Percentiles rank a stretch among this genome's conserved stretches.
These are phyloP conservation scores for Chloropsis cyanopogon DNA, from an alignment of 2,113 vertebrate species.

Conservation along the genomic window DNA sequence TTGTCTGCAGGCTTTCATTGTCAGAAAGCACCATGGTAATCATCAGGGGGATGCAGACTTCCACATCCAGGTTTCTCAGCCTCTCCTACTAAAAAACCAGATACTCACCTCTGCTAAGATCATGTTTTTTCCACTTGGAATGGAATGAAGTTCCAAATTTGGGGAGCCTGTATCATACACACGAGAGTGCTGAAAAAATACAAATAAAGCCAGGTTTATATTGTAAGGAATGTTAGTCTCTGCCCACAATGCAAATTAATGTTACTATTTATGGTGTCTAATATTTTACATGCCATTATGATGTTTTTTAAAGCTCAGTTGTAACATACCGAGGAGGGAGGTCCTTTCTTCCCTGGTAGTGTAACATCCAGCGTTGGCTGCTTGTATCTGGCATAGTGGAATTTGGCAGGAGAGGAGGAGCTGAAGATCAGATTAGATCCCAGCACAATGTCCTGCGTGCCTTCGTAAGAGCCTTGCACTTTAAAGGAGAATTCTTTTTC, in stretches of 20 bases:
- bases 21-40: neutral
- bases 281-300: neutral
- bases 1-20: neutral
- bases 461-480: slow-evolving; percentile 59
- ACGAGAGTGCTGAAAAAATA: neutral
- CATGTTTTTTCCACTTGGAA: slow-evolving; percentile 44
- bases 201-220: neutral
- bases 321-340: slow-evolving; percentile 34
- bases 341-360: neutral
- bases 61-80: neutral
- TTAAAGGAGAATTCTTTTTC: slow-evolving; percentile 56
- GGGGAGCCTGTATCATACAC: neutral
- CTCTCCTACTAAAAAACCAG: neutral
- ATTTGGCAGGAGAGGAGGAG: slow-evolving; percentile 24
- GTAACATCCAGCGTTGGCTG: slow-evolving; percentile 25
- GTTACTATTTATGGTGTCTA: neutral
- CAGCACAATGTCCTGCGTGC: slow-evolving; percentile 13
- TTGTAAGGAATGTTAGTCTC: neutral
- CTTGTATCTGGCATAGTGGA: slow-evolving; percentile 64
- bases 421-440: neutral
- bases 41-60: neutral
- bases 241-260: neutral
- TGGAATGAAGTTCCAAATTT: slow-evolving; percentile 39
- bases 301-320: neutral
- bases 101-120: slow-evolving; percentile 52